Percentiles rank a stretch among this genome's conserved stretches.
These are phyloP conservation scores for Hydrocynus forskahlii DNA, from an alignment of 2,797 vertebrate species.

Conservation along the genomic window DNA sequence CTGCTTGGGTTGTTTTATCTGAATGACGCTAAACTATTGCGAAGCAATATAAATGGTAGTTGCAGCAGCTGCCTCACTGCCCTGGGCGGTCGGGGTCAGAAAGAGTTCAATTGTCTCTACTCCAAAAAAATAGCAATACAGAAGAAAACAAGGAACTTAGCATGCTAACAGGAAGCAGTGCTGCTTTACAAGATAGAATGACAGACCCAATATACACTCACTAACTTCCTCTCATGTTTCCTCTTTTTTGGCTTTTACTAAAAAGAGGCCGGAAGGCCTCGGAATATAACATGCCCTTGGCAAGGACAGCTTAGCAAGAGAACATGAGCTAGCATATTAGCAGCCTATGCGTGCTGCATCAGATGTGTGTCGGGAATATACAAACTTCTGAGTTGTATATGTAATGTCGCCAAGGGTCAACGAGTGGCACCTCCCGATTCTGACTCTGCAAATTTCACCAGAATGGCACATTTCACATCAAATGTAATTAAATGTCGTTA, in stretches of 20 bases:
- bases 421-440: too few species aligned
- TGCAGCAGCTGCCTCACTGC: slow-evolving; percentile 56
- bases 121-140: slow-evolving; percentile 7
- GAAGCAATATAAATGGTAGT: slow-evolving; percentile 53
- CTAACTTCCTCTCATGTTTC: slow-evolving; percentile 46
- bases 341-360: slow-evolving; percentile 12
- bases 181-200: slow-evolving; percentile 53
- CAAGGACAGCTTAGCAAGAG: slow-evolving; percentile 22
- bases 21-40: slow-evolving; percentile 47
- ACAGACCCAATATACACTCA: slow-evolving; percentile 52
- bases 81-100: slow-evolving; percentile 60
- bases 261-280: slow-evolving; percentile 44
- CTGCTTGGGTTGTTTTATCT: slow-evolving; percentile 40
- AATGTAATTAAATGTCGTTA: background rate
- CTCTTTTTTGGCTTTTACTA: slow-evolving; percentile 44
- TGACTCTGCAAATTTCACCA: too few species aligned
- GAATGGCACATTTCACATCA: too few species aligned
- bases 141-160: slow-evolving; percentile 45
- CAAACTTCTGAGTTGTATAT: too few species aligned
- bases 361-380: slow-evolving; percentile 6
- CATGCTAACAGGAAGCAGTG: slow-evolving; percentile 63
- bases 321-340: slow-evolving; percentile 29
- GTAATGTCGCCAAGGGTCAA: too few species aligned
- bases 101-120: slow-evolving; percentile 65
- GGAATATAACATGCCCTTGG: slow-evolving; percentile 50